Evolutionary conservation across 1,140 invertebrate genomes (phyloP).

Genomic region (Homalodisca vitripennis): DNA sequence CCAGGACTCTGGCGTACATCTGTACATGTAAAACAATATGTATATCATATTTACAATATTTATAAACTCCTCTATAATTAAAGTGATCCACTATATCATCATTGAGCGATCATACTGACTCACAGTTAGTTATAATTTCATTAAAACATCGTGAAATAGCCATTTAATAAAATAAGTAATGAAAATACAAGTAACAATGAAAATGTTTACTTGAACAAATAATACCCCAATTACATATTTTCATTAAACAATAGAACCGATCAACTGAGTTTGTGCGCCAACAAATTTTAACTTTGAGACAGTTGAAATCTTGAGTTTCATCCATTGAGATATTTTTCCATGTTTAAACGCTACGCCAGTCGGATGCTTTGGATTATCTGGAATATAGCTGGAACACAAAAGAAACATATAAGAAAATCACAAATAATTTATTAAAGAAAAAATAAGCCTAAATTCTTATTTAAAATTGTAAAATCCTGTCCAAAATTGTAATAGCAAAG

Average conservation of each 20-base stretch:
- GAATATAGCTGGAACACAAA: constrained; percentile 76
- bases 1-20: constrained; percentile 6
- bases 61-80: constrained; percentile 7
- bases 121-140: neutral
- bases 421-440: neutral
- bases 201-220: constrained; percentile 10
- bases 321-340: neutral
- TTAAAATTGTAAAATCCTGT: no score
- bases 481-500: no score
- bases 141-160: neutral
- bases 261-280: constrained; percentile 14
- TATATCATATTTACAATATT: constrained; percentile 14
- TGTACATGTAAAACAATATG: constrained; percentile 5
- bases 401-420: constrained; percentile 35
- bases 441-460: no score
- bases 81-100: neutral
- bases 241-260: neutral
- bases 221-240: constrained; percentile 2
- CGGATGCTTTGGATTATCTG: constrained; percentile 95
- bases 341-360: constrained; percentile 63
- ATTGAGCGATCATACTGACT: constrained; percentile 14
- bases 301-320: neutral
- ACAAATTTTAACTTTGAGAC: constrained; percentile 7
- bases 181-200: neutral
- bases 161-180: neutral